Conservation (phyloP, 2,888 invertebrate species). For the Drosophila siamana region DNA sequence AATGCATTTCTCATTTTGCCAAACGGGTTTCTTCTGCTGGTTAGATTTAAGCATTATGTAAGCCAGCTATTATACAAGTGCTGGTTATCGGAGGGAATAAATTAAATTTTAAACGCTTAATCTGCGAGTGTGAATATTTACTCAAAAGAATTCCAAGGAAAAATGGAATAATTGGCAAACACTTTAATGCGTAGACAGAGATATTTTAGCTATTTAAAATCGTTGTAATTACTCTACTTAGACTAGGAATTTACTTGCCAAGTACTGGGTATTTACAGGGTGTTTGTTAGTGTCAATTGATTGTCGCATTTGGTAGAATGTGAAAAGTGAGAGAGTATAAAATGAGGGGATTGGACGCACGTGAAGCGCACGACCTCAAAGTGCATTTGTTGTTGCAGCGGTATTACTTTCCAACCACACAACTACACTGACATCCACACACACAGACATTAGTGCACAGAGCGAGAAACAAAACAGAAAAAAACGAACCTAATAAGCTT, state of each 20-base stretch:
- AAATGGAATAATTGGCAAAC: too few relatives aligned
- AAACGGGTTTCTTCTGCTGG: neutral
- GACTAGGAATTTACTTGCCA: too few relatives aligned
- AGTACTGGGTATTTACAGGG: too few relatives aligned
- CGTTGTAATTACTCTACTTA: too few relatives aligned
- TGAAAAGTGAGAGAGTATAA: slow-evolving; percentile 16
- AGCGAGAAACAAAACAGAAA: slow-evolving; percentile 22
- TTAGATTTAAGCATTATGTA: slow-evolving; percentile 12
- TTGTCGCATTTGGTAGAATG: neutral
- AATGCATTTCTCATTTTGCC: slow-evolving; percentile 10
- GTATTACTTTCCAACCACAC: slow-evolving; percentile 57
- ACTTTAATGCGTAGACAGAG: too few relatives aligned
- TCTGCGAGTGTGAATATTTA: too few relatives aligned
- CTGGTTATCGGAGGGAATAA: neutral
- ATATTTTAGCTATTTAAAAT: too few relatives aligned
- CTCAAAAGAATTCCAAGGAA: too few relatives aligned
- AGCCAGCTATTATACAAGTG: slow-evolving; percentile 1
- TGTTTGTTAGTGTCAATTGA: neutral
- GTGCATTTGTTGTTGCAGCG: slow-evolving; percentile 68
- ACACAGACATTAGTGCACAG: slow-evolving; percentile 11
- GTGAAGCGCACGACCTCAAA: slow-evolving; percentile 68
- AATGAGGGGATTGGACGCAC: slow-evolving; percentile 50
- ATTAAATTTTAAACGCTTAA: neutral
- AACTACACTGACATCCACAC: slow-evolving; percentile 15
- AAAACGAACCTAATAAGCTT: slow-evolving; percentile 72